Evolutionary conservation across 2,888 invertebrate genomes (phyloP), one percentile per base, ranked within the genome.

Genomic region (Chymomyza fuscimana): DNA sequence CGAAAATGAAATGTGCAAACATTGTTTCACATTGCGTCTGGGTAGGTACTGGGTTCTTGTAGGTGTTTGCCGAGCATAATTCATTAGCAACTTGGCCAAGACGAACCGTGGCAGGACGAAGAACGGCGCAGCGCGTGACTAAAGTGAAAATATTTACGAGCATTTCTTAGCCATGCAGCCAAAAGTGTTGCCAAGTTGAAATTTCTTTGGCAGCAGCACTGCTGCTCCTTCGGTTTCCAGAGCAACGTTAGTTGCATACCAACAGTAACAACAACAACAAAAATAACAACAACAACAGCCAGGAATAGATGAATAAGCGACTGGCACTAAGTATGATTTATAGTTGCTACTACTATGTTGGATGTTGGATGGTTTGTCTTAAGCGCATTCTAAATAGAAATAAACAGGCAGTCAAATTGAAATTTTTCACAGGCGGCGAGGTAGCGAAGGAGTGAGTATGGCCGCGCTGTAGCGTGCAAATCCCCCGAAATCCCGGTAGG

Each of bases 251-350:
- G 32, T 61, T n/a, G 29, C 54, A 68, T 72, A 68, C 69, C 60
- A 63, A 67, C 32, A 7, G 32, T 7, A 32, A 25, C 4, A 25
- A 65, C 66, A 65, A 63, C 58, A 54, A 54, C 52, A 19, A n/a
- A n/a, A n/a, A n/a, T n/a, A n/a, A 19, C 19, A 19, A 19, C 2
- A 25, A 25, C 25, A 66, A 63, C 70, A 61, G 56, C 50, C 50
- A 29, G 6, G 1, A 51, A 32, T 32, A 29, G 32, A 60, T 63
- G 76, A 61, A 64, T 46, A 67, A 71, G 69, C 61, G 58, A 66
- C 60, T 67, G 74, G 74, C 82, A 78, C 87, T 82, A 82, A 84
- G 84, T 81, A 79, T 87, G 87, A 87, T 87, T 87, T 87, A 87
- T 89, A 46, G 84, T 78, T 81, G 72, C 74, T 9, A 1, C 32